Percentiles rank a stretch among this genome's conserved stretches.
phyloP scores from a whole-genome alignment of 2,888 invertebrate genomes.

The Chrysolina haemoptera region DNA sequence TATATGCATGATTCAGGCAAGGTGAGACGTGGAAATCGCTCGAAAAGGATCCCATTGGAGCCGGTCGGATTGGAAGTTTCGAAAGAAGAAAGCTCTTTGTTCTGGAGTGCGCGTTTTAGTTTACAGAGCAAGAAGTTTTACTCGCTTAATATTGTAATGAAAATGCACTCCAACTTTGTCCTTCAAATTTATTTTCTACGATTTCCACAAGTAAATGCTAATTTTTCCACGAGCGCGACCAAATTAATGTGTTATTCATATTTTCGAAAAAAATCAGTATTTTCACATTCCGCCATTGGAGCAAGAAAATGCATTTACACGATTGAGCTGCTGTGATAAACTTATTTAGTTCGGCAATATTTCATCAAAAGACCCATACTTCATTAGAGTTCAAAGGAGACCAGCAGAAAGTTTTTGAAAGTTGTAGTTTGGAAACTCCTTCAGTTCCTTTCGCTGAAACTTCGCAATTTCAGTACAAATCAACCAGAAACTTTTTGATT shows the following conservation, averaged over 20 bases:
- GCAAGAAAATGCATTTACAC: background rate
- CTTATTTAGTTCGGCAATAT: background rate
- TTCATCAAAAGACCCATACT: conserved; percentile 3
- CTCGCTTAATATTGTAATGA: no score
- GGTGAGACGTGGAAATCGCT: conserved; percentile 12
- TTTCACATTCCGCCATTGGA: background rate
- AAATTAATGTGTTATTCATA: no score
- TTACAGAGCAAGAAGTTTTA: background rate
- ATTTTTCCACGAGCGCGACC: no score
- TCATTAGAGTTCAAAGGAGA: conserved; percentile 9
- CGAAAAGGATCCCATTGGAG: background rate
- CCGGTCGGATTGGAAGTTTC: background rate
- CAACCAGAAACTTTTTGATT: background rate
- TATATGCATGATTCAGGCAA: background rate
- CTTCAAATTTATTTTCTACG: no score
- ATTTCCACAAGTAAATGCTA: no score
- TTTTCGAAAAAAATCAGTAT: no score
- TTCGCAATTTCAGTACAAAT: conserved; percentile 8
- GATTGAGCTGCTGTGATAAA: background rate
- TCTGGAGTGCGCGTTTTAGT: background rate
- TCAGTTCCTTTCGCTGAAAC: background rate
- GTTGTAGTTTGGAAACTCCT: background rate
- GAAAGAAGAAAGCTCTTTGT: background rate
- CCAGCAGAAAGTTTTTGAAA: background rate
- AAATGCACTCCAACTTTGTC: no score